Conservation (phyloP, 2,888 invertebrate genomes). For the Lasioglossum malachurum region DNA sequence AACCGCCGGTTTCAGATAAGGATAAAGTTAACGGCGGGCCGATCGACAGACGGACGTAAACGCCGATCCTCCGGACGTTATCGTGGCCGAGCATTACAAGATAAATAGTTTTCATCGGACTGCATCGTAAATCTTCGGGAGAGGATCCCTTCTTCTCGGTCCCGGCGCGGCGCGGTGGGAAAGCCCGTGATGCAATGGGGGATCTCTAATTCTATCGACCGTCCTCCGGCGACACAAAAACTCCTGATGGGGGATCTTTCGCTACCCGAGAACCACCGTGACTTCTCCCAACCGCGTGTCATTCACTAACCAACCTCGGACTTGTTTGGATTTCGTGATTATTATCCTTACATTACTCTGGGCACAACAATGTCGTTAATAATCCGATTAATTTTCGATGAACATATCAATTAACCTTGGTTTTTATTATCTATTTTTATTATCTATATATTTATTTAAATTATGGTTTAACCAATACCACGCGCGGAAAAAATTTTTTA, state of each 20-base stretch:
- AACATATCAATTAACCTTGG: too few relatives aligned
- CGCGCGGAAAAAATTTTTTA: too few relatives aligned
- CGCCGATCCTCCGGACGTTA: conserved; percentile 60
- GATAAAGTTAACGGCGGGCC: conserved; percentile 64
- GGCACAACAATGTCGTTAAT: too few relatives aligned
- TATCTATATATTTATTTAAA: too few relatives aligned
- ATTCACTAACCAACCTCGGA: not conserved
- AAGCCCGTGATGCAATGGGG: conserved; percentile 13
- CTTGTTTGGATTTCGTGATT: not conserved
- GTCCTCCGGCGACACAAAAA: conserved; percentile 18
- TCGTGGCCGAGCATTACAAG: conserved; percentile 68
- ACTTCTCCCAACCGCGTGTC: not conserved
- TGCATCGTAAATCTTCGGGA: conserved; percentile 77
- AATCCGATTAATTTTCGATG: too few relatives aligned
- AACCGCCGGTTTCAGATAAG: conserved; percentile 37
- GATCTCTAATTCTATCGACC: conserved; percentile 43
- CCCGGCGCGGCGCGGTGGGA: conserved; percentile 11
- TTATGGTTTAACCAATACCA: too few relatives aligned
- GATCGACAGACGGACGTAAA: conserved; percentile 65
- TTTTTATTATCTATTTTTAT: too few relatives aligned
- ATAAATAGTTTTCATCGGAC: conserved; percentile 80
- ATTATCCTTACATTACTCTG: not conserved
- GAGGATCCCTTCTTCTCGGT: conserved; percentile 67
- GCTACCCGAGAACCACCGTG: not conserved
- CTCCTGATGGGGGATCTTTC: not conserved